Percentiles rank a stretch among this genome's conserved stretches.
Evolutionary conservation across 2,113 vertebrate genomes (phyloP).

Genomic region (Gambusia holbrooki): DNA sequence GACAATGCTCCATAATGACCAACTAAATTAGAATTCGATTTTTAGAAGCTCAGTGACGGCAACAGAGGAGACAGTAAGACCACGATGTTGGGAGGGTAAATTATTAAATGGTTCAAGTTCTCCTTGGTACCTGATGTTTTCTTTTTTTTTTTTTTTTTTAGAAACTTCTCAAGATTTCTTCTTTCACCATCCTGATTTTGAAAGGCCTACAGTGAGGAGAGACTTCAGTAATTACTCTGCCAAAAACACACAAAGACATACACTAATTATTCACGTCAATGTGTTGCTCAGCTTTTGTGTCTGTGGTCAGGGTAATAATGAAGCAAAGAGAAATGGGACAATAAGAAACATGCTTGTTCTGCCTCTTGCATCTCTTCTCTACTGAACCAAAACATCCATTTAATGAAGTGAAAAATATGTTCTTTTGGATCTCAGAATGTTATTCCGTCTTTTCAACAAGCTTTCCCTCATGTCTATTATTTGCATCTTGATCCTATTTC

Average conservation of each 20-base stretch:
- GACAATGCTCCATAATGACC: neutral
- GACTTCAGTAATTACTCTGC: constrained; percentile 61
- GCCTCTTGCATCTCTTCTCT: constrained; percentile 42
- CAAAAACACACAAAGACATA: constrained; percentile 2
- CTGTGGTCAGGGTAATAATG: constrained; percentile 46
- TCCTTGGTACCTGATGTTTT: constrained; percentile 55
- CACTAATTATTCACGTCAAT: constrained; percentile 29
- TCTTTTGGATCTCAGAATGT: constrained; percentile 38
- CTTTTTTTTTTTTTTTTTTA: neutral
- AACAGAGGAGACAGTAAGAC: constrained; percentile 24
- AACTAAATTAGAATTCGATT: neutral
- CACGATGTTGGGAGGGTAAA: constrained; percentile 63
- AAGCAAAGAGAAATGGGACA: constrained; percentile 65
- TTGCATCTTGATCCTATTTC: constrained; percentile 18
- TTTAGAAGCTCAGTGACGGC: neutral
- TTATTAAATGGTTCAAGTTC: constrained; percentile 64
- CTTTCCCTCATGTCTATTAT: constrained; percentile 1
- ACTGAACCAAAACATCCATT: constrained; percentile 43
- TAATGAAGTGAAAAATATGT: neutral
- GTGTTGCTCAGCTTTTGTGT: constrained; percentile 13
- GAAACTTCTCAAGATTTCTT: constrained; percentile 9
- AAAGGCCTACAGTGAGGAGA: constrained; percentile 48
- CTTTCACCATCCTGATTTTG: constrained; percentile 52
- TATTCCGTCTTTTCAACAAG: constrained; percentile 28
- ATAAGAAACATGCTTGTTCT: constrained; percentile 51